Conservation (phyloP, 2,113 vertebrate genomes). For the Hyla sarda region DNA sequence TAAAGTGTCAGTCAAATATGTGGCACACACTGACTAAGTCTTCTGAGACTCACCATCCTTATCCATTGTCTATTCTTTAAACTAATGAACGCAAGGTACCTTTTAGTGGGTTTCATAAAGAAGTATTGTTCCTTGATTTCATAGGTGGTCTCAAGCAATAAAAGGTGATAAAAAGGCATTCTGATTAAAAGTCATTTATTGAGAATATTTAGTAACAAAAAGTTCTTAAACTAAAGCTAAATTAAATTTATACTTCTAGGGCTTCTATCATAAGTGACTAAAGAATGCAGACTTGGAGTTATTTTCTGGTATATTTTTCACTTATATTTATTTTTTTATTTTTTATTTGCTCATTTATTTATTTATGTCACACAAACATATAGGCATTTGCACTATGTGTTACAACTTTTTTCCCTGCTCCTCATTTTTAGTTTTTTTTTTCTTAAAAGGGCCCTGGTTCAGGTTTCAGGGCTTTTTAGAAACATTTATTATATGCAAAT, state of each 20-base stretch:
- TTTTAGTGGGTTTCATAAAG: slow-evolving; percentile 24
- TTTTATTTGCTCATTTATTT: too few relatives aligned
- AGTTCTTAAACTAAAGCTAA: neutral
- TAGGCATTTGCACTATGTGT: too few relatives aligned
- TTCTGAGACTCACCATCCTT: slow-evolving; percentile 36
- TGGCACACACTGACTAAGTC: slow-evolving; percentile 20
- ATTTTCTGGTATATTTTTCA: too few relatives aligned
- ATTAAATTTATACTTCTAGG: neutral
- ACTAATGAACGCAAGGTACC: slow-evolving; percentile 7
- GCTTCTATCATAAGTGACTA: neutral
- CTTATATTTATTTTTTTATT: too few relatives aligned
- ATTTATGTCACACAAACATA: too few relatives aligned
- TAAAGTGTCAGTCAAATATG: slow-evolving; percentile 41
- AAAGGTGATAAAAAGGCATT: neutral
- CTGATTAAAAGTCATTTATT: neutral
- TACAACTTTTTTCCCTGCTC: too few relatives aligned
- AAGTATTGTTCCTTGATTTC: neutral
- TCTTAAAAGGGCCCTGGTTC: too few relatives aligned
- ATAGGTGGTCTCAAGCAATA: slow-evolving; percentile 18
- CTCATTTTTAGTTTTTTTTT: too few relatives aligned
- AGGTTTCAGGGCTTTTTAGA: too few relatives aligned
- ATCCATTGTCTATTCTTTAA: slow-evolving; percentile 41
- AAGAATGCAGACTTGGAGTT: neutral
- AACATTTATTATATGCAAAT: too few relatives aligned
- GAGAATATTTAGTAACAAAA: neutral